Percentiles rank a stretch among this genome's conserved stretches.
These are phyloP conservation scores for Climacteris rufus DNA, from an alignment of 2,113 vertebrate species.

Conservation along the genomic window DNA sequence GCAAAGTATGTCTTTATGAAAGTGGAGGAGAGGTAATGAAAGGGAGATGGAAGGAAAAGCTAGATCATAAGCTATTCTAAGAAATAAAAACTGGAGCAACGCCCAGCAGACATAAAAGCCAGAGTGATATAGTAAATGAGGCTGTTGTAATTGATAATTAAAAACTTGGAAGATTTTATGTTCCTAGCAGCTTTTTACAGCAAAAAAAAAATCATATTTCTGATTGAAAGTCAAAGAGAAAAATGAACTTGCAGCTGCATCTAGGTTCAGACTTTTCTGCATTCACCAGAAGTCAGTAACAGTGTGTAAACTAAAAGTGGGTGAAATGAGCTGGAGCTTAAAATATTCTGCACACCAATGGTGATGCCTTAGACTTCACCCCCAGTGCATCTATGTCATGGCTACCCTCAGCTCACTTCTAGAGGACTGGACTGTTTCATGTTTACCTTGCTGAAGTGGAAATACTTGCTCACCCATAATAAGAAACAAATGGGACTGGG, in stretches of 20 bases:
- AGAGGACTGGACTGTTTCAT: background rate
- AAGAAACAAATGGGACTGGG: background rate
- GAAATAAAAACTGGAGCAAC: background rate
- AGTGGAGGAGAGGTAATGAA: background rate
- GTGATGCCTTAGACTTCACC: background rate
- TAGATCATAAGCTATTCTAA: background rate
- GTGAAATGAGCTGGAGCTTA: background rate
- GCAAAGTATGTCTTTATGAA: background rate
- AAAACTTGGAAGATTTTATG: background rate
- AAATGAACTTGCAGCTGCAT: background rate
- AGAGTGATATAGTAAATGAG: background rate
- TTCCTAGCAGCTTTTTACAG: background rate
- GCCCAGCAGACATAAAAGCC: background rate
- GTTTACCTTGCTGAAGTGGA: background rate
- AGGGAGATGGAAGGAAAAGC: background rate
- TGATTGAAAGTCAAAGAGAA: background rate
- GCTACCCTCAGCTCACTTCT: background rate
- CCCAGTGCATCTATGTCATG: background rate
- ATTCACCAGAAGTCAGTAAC: background rate
- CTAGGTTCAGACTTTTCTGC: background rate
- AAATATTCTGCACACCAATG: background rate
- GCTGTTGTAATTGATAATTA: background rate
- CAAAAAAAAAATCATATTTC: fast-evolving
- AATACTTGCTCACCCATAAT: background rate
- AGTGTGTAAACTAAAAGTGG: background rate